Evolutionary conservation across 2,888 invertebrate species (phyloP).

Genomic region (Pemphredon lugubris): DNA sequence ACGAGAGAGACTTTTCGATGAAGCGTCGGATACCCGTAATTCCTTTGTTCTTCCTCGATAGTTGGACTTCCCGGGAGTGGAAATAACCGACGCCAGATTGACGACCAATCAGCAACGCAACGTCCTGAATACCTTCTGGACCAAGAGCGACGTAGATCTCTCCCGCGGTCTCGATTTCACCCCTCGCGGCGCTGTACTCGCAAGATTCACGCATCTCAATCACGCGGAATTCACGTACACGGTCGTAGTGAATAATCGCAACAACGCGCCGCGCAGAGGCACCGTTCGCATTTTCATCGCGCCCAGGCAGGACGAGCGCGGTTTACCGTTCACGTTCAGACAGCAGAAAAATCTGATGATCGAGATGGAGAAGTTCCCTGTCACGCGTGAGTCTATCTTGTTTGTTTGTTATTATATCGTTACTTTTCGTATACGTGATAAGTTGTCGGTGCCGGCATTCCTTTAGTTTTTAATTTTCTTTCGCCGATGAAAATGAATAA

Average conservation of each 20-base stretch:
- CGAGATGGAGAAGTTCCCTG: constrained; percentile 88
- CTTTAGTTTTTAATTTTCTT: background rate
- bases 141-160: constrained; percentile 89
- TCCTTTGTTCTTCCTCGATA: constrained; percentile 71
- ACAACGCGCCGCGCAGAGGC: constrained; percentile 82
- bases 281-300: constrained; percentile 88
- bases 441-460: too few species aligned
- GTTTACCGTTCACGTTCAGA: constrained; percentile 84
- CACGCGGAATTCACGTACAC: constrained; percentile 87
- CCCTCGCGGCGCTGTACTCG: constrained; percentile 88
- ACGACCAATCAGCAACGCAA: constrained; percentile 82
- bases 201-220: constrained; percentile 90
- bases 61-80: constrained; percentile 86
- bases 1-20: too few species aligned
- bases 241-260: constrained; percentile 84
- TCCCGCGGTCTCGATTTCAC: constrained; percentile 92
- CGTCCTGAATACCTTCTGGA: constrained; percentile 88
- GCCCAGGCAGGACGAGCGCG: constrained; percentile 86
- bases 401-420: background rate
- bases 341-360: constrained; percentile 87
- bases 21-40: too few species aligned
- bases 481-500: too few species aligned
- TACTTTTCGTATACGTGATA: too few species aligned
- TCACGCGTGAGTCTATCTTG: constrained; percentile 82
- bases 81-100: constrained; percentile 84